These are phyloP conservation scores for Clivina fossor DNA, from an alignment of 2,888 invertebrate genomes.

Conservation along the genomic window DNA sequence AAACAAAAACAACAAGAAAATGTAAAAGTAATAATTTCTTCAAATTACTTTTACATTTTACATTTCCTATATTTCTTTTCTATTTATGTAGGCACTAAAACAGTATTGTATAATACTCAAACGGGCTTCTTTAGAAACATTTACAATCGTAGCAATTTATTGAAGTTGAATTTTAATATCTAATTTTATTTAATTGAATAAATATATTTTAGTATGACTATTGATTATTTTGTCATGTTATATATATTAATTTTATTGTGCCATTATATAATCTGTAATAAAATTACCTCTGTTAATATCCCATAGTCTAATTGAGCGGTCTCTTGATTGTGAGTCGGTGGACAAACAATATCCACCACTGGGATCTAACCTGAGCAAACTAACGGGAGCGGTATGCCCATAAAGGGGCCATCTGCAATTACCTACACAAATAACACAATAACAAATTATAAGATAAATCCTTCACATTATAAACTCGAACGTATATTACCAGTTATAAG, in stretches of 20 bases:
- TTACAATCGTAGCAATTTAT: too few species aligned
- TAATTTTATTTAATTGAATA: neutral
- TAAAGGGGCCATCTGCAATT: constrained; percentile 75
- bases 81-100: too few species aligned
- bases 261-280: too few species aligned
- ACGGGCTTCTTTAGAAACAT: too few species aligned
- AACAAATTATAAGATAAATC: too few species aligned
- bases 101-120: too few species aligned
- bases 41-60: too few species aligned
- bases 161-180: neutral
- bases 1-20: too few species aligned
- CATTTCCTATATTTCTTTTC: too few species aligned
- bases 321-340: constrained; percentile 69
- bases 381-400: constrained; percentile 79
- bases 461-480: too few species aligned
- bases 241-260: too few species aligned
- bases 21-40: too few species aligned
- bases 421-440: constrained; percentile 56
- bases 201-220: constrained; percentile 8
- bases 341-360: constrained; percentile 74
- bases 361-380: constrained; percentile 71
- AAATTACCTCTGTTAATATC: constrained; percentile 76
- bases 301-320: constrained; percentile 79
- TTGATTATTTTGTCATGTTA: constrained; percentile 20
- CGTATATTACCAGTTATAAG: constrained; percentile 75